These are phyloP conservation scores for Cloeon dipterum DNA, from an alignment of 2,888 invertebrate species.

Conservation along the genomic window DNA sequence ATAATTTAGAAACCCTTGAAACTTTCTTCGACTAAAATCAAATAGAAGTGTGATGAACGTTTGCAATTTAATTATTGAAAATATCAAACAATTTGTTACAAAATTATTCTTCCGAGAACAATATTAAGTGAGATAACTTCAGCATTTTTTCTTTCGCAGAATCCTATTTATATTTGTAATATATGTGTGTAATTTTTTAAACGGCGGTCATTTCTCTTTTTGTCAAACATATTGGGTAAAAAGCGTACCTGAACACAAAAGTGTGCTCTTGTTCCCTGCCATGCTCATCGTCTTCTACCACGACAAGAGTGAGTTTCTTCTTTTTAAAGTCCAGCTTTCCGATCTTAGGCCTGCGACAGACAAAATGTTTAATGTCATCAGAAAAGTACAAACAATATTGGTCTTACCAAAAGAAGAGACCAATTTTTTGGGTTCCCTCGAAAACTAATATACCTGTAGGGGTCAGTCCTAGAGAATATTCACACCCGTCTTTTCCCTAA, in stretches of 20 bases:
- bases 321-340: slow-evolving; percentile 94
- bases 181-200: too few species aligned
- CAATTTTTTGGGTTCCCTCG: slow-evolving; percentile 90
- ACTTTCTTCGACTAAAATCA: too few species aligned
- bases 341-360: slow-evolving; percentile 61
- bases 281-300: slow-evolving; percentile 96
- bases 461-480: slow-evolving; percentile 88
- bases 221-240: too few species aligned
- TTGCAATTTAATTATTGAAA: too few species aligned
- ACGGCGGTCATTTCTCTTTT: too few species aligned
- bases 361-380: slow-evolving; percentile 1
- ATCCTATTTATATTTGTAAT: too few species aligned
- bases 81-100: too few species aligned
- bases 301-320: slow-evolving; percentile 88
- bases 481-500: slow-evolving; percentile 83
- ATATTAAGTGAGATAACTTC: too few species aligned
- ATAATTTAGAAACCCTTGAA: too few species aligned
- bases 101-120: too few species aligned
- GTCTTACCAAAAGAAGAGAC: slow-evolving; percentile 78
- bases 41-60: too few species aligned
- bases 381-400: background rate
- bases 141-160: too few species aligned
- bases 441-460: slow-evolving; percentile 97
- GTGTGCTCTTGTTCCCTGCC: slow-evolving; percentile 95
- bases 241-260: slow-evolving; percentile 76